A percentile compares a stretch with the other conserved stretches of the same genome.
These are phyloP conservation scores for Balaenoptera acutorostrata DNA, from an alignment of 2,113 vertebrate species.

Conservation along the genomic window DNA sequence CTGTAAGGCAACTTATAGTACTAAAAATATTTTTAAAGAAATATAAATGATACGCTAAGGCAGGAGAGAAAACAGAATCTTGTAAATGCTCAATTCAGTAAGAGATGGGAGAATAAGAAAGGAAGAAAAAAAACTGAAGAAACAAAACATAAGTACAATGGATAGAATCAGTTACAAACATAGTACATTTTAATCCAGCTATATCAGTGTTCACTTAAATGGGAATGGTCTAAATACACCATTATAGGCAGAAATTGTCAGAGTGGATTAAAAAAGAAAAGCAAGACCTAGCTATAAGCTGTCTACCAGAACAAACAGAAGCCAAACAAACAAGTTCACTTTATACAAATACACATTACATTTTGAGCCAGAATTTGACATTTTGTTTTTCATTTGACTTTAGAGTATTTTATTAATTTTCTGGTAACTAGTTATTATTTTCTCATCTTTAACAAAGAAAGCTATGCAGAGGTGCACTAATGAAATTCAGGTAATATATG, in stretches of 20 bases:
- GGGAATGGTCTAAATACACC: neutral
- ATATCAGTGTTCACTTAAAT: neutral
- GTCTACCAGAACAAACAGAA: neutral
- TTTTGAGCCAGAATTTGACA: neutral
- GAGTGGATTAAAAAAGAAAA: neutral
- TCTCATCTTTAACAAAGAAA: neutral
- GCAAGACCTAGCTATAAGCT: neutral
- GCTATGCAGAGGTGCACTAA: neutral
- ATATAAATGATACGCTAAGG: neutral
- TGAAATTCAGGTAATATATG: neutral
- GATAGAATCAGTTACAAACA: neutral
- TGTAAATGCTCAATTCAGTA: neutral
- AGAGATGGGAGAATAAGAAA: neutral
- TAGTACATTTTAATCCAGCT: neutral
- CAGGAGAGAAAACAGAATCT: neutral
- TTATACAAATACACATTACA: neutral
- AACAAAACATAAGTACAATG: neutral
- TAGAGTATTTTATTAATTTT: neutral
- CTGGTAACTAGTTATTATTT: neutral
- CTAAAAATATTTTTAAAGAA: neutral
- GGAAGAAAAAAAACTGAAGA: neutral
- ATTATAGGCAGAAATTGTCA: neutral
- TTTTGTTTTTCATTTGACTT: neutral
- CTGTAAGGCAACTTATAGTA: neutral
- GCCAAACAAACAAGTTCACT: neutral